Evolutionary conservation across 2,888 invertebrate genomes (phyloP).

Genomic region (Conchocele bisecta): DNA sequence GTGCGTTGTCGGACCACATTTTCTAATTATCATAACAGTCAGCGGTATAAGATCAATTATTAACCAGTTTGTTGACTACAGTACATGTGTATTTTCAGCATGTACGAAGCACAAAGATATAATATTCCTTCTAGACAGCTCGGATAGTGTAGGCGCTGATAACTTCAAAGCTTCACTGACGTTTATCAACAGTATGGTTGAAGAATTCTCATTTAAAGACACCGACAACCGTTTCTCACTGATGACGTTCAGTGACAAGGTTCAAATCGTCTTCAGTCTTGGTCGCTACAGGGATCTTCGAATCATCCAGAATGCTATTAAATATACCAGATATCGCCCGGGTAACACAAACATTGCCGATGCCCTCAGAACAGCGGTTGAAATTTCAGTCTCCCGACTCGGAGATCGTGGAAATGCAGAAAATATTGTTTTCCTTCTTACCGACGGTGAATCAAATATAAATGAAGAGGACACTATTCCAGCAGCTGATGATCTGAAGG

Average conservation of each 20-base stretch:
- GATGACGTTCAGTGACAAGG: conserved; percentile 70
- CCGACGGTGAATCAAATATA: conserved; percentile 77
- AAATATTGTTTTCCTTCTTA: conserved; percentile 70
- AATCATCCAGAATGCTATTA: conserved; percentile 59
- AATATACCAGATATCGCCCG: conserved; percentile 66
- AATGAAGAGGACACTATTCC: conserved; percentile 71
- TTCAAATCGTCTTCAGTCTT: conserved; percentile 71
- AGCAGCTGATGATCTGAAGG: conserved; percentile 69
- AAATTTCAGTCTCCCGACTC: conserved; percentile 54
- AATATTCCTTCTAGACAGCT: conserved; percentile 74
- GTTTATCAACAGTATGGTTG: conserved; percentile 62
- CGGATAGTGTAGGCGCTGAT: conserved; percentile 67
- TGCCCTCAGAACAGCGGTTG: conserved; percentile 65
- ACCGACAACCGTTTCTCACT: conserved; percentile 70
- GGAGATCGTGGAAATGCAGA: conserved; percentile 68
- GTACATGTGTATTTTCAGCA: conserved; percentile 60
- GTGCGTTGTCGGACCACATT: too few species aligned
- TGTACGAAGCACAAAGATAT: conserved; percentile 72
- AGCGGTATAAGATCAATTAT: too few species aligned
- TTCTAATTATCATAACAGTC: too few species aligned
- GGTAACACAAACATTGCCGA: conserved; percentile 77
- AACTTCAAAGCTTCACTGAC: conserved; percentile 68
- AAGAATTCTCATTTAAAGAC: conserved; percentile 62
- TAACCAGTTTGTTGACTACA: too few species aligned
- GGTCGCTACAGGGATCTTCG: conserved; percentile 60